Evolutionary conservation across 2,113 vertebrate genomes (phyloP).

Genomic region (Tautogolabrus adspersus): DNA sequence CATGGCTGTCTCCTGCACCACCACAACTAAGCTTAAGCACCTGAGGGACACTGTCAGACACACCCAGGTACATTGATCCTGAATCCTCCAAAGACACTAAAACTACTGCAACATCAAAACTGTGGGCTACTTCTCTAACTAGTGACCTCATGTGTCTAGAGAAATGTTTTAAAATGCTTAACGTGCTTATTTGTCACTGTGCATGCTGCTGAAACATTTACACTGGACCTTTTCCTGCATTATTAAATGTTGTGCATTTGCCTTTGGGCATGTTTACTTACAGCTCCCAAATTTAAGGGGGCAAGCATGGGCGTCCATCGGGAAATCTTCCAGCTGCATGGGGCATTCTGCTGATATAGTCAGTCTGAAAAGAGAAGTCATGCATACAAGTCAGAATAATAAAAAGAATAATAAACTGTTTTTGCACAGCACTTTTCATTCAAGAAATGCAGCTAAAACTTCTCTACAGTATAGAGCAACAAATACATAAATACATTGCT

Average conservation of each 20-base stretch:
- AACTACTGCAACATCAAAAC: slow-evolving; percentile 21
- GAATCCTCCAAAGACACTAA: slow-evolving; percentile 19
- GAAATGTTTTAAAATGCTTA: background rate
- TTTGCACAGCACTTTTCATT: background rate
- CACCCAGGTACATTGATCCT: slow-evolving; percentile 12
- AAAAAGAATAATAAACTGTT: background rate
- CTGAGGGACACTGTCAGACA: slow-evolving; percentile 64
- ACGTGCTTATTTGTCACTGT: background rate
- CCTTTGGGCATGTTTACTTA: slow-evolving; percentile 82
- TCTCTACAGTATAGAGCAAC: background rate
- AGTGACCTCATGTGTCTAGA: background rate
- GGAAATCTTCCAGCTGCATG: slow-evolving; percentile 98
- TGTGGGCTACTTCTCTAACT: background rate
- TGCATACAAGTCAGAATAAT: background rate
- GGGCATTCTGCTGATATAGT: slow-evolving; percentile 98
- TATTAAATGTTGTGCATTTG: slow-evolving; percentile 7
- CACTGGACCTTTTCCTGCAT: background rate
- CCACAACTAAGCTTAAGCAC: slow-evolving; percentile 54
- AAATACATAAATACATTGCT: background rate
- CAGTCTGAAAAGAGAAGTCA: slow-evolving; percentile 81
- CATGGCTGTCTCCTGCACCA: slow-evolving; percentile 48
- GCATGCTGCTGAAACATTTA: background rate
- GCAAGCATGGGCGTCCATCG: slow-evolving; percentile 97
- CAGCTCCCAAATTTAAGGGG: slow-evolving; percentile 99
- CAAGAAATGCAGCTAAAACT: too few species aligned